Conservation (phyloP, 2,113 vertebrate species). For the Bubo scandiacus region DNA sequence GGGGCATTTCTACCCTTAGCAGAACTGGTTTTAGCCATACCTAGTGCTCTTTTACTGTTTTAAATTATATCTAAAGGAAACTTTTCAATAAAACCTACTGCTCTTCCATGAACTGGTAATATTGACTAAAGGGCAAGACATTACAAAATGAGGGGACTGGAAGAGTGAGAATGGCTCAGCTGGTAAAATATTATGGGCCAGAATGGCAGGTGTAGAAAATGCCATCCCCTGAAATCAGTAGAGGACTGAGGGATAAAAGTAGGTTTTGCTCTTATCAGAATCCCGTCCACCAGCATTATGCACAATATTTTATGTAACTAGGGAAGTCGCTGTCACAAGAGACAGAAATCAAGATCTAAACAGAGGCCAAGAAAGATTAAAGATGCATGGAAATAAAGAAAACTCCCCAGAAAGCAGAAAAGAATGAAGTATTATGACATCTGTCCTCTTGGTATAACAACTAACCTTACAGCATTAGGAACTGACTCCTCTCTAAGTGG, state of each 20-base stretch:
- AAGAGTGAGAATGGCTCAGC: background rate
- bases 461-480: background rate
- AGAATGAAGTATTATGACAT: background rate
- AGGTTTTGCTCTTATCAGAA: background rate
- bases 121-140: background rate
- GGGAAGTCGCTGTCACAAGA: background rate
- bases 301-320: background rate
- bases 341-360: background rate
- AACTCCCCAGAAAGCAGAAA: background rate
- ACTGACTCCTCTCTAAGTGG: background rate
- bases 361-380: background rate
- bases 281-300: background rate
- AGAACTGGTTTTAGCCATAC: background rate
- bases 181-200: background rate
- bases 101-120: background rate
- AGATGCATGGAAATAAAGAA: background rate
- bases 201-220: background rate
- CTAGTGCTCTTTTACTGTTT: background rate
- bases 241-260: background rate
- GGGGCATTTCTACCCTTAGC: background rate
- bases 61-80: background rate
- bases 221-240: background rate
- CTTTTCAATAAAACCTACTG: background rate
- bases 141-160: background rate
- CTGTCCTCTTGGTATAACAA: background rate